These are phyloP conservation scores for Nowickia ferox DNA, from an alignment of 2,888 invertebrate species.

Conservation along the genomic window DNA sequence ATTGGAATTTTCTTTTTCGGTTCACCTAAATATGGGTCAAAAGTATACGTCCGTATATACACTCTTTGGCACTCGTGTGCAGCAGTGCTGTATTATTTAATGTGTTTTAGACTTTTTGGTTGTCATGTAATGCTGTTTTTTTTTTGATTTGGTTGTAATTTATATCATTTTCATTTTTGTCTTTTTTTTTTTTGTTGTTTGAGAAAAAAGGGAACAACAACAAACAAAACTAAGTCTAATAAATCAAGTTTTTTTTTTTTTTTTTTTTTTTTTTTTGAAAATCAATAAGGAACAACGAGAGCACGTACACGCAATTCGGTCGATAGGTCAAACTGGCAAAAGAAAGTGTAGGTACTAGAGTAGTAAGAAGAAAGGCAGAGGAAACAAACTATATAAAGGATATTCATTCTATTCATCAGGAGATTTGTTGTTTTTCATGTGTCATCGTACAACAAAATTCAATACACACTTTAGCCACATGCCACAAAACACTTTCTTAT, in stretches of 20 bases:
- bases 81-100: not conserved
- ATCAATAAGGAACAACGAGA: slow-evolving; percentile 51
- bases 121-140: slow-evolving; percentile 57
- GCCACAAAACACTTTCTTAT: slow-evolving; percentile 25
- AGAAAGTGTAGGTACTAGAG: not conserved
- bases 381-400: slow-evolving; percentile 28
- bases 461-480: slow-evolving; percentile 33
- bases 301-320: slow-evolving; percentile 72
- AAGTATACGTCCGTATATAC: slow-evolving; percentile 14
- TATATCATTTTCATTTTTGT: slow-evolving; percentile 22
- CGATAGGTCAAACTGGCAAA: slow-evolving; percentile 74
- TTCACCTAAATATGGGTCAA: slow-evolving; percentile 56
- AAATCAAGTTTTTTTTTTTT: slow-evolving; percentile 33
- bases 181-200: not conserved
- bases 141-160: slow-evolving; percentile 1
- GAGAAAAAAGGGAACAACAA: not conserved
- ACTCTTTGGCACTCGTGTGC: not conserved
- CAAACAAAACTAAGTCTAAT: not conserved
- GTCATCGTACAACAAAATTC: slow-evolving; percentile 37
- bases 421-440: slow-evolving; percentile 16
- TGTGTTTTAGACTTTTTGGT: slow-evolving; percentile 38
- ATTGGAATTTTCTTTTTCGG: slow-evolving; percentile 29
- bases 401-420: slow-evolving; percentile 1
- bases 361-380: not conserved
- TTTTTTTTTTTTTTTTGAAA: slow-evolving; percentile 35